Evolutionary conservation across 2,888 invertebrate species (phyloP).

Genomic region (Teleogryllus oceanicus): DNA sequence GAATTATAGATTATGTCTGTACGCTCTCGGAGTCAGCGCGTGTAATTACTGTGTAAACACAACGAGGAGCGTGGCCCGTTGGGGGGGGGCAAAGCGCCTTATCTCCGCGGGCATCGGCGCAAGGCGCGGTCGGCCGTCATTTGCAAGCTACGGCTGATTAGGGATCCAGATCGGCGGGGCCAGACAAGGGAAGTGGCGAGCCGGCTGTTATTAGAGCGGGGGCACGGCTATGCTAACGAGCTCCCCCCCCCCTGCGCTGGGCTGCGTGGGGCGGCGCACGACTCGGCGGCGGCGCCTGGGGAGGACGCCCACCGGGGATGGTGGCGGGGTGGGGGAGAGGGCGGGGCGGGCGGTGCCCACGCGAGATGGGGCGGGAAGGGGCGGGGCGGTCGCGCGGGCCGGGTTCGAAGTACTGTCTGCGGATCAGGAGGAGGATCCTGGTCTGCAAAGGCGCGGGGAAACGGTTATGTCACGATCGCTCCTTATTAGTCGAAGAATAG

Average conservation of each 20-base stretch:
- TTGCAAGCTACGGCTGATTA: constrained; percentile 18
- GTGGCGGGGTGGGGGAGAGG: too few relatives aligned
- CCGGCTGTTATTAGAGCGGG: constrained; percentile 18
- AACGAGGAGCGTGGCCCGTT: background rate
- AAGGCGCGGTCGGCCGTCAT: background rate
- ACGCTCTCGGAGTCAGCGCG: background rate
- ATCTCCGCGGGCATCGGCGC: background rate
- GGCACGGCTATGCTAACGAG: constrained; percentile 3
- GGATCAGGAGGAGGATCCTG: too few relatives aligned
- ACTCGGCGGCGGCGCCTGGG: background rate
- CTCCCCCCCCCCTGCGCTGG: background rate
- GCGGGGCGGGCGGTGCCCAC: too few relatives aligned
- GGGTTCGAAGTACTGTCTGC: too few relatives aligned
- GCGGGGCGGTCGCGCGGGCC: too few relatives aligned
- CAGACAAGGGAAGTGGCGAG: constrained; percentile 18
- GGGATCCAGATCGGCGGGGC: constrained; percentile 1
- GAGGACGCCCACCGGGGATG: background rate
- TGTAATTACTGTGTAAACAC: constrained; percentile 18
- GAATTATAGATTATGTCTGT: too few relatives aligned
- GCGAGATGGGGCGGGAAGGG: too few relatives aligned
- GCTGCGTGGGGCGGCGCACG: background rate
- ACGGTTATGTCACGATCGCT: too few relatives aligned
- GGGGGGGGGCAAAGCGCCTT: background rate
- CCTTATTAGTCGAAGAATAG: too few relatives aligned
- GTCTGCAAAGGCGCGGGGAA: too few relatives aligned